Percentiles rank a stretch among this genome's conserved stretches.
phyloP scores from a whole-genome alignment of 2,113 vertebrate species.

The Puntigrus tetrazona region DNA sequence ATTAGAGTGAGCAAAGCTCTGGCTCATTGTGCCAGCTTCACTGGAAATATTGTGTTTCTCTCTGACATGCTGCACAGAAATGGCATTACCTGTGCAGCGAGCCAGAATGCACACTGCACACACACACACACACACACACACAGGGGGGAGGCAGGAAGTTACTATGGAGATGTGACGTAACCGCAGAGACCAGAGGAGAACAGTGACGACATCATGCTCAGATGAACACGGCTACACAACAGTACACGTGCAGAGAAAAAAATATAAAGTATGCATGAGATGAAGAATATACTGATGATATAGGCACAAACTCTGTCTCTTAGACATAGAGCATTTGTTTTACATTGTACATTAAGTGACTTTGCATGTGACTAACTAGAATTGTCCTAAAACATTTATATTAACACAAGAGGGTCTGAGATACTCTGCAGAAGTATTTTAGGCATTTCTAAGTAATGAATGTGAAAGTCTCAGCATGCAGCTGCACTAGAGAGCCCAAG shows the following conservation, averaged over 20 bases:
- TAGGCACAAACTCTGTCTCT: neutral
- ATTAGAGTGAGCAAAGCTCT: constrained; percentile 10
- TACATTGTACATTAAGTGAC: neutral
- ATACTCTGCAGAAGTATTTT: neutral
- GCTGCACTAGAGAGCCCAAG: constrained; percentile 8
- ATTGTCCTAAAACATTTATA: neutral
- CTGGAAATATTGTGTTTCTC: constrained; percentile 45
- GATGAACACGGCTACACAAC: constrained; percentile 41
- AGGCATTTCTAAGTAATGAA: neutral
- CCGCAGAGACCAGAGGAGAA: constrained; percentile 46
- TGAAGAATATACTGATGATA: neutral
- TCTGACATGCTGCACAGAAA: constrained; percentile 46
- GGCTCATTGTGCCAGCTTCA: constrained; percentile 23
- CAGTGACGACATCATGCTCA: constrained; percentile 57
- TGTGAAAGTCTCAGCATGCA: constrained; percentile 13
- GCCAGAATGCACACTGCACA: constrained; percentile 57
- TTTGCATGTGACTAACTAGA: neutral
- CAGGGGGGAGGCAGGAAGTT: constrained; percentile 52
- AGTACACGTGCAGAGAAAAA: constrained; percentile 17
- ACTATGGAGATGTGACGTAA: constrained; percentile 68
- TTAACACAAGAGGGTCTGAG: neutral
- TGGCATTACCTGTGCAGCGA: constrained; percentile 62
- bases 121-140: neutral
- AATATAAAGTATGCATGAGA: neutral
- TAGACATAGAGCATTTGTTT: neutral